A percentile compares a stretch with the other conserved stretches of the same genome.
These are phyloP conservation scores for Drosophila ogumai DNA, from an alignment of 1,140 invertebrate species.

Conservation along the genomic window DNA sequence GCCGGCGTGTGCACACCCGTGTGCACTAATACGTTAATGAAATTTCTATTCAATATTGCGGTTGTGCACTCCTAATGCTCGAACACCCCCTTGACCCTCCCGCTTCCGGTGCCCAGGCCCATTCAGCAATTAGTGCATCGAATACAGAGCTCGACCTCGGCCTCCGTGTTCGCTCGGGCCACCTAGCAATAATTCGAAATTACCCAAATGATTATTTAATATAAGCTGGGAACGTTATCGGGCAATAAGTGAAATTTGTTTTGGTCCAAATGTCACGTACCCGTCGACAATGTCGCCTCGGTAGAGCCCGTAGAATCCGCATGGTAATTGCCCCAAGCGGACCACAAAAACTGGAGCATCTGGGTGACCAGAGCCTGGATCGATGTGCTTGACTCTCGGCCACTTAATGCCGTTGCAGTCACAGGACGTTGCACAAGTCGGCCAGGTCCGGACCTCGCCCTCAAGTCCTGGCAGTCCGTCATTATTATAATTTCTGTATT, in stretches of 20 bases:
- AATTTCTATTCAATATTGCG: slow-evolving; percentile 65
- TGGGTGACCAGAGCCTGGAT: slow-evolving; percentile 34
- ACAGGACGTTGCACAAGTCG: slow-evolving; percentile 64
- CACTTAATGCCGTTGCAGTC: slow-evolving; percentile 75
- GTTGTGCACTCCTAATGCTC: slow-evolving; percentile 50
- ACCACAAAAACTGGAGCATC: slow-evolving; percentile 69
- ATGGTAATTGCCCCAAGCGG: slow-evolving; percentile 64
- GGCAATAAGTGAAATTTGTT: slow-evolving; percentile 53
- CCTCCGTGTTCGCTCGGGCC: slow-evolving; percentile 9
- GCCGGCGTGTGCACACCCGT: slow-evolving; percentile 6
- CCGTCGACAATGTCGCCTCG: slow-evolving; percentile 50
- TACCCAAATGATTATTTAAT: slow-evolving; percentile 73
- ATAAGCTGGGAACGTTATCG: slow-evolving; percentile 35
- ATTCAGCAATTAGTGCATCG: slow-evolving; percentile 50
- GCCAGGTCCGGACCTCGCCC: slow-evolving; percentile 23
- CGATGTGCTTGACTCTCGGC: slow-evolving; percentile 77
- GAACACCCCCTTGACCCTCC: slow-evolving; percentile 1
- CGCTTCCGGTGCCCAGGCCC: not conserved
- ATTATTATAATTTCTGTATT: slow-evolving; percentile 85
- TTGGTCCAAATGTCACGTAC: slow-evolving; percentile 71
- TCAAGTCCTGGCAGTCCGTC: slow-evolving; percentile 58
- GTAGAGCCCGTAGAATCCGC: slow-evolving; percentile 11
- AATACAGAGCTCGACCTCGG: slow-evolving; percentile 8
- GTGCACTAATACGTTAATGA: slow-evolving; percentile 53
- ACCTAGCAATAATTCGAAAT: slow-evolving; percentile 54